Evolutionary conservation across 2,113 vertebrate genomes (phyloP).

Genomic region (Petrocephalus microphthalmus): DNA sequence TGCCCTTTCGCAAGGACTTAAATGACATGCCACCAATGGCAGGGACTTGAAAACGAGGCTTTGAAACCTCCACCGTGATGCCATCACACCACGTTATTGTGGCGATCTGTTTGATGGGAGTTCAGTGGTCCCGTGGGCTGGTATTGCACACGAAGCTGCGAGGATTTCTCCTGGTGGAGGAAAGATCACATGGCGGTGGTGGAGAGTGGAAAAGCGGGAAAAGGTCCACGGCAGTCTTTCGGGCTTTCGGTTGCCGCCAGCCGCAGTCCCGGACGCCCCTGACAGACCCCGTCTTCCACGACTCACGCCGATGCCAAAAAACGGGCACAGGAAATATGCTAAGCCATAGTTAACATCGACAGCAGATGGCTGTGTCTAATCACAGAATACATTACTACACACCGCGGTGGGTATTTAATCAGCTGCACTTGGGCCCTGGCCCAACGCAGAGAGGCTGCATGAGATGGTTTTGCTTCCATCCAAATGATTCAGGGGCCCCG

Average conservation of each 20-base stretch:
- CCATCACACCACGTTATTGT: not conserved
- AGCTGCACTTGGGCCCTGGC: not conserved
- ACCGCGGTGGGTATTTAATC: not conserved
- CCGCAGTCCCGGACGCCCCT: not conserved
- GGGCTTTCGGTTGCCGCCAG: not conserved
- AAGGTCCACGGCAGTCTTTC: not conserved
- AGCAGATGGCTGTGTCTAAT: not conserved
- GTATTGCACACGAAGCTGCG: not conserved
- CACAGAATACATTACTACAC: conserved; percentile 9
- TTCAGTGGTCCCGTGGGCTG: not conserved
- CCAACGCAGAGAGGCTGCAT: not conserved
- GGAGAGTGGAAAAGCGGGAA: not conserved
- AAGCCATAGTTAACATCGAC: not conserved
- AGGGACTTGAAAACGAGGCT: not conserved
- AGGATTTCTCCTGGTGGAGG: not conserved
- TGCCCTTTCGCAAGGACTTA: not conserved
- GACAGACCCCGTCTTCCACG: not conserved
- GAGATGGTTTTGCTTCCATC: not conserved
- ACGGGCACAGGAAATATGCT: not conserved
- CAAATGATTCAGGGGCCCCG: not conserved
- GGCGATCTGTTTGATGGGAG: not conserved
- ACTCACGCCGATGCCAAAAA: not conserved
- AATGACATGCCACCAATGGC: not conserved
- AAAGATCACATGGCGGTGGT: not conserved
- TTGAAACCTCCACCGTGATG: not conserved